Conservation (phyloP, 2,113 vertebrate species). For the Bos taurus region ARS-UCD2.0 NC_037335.1:54825001-54825500, state of each 20-base stretch:
- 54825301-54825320: neutral
- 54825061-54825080: neutral
- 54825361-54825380: neutral
- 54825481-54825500: neutral
- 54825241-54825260: neutral
- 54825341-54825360: neutral
- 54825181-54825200: neutral
- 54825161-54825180: neutral
- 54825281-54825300: neutral
- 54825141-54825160: neutral
- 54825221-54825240: neutral
- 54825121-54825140: neutral
- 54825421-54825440: neutral
- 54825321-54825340: neutral
- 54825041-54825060: neutral
- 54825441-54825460: neutral
- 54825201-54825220: neutral
- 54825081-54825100: neutral
- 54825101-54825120: neutral
- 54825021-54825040: too few relatives aligned
- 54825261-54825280: neutral
- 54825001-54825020: too few relatives aligned
- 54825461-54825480: neutral
- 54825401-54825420: neutral
- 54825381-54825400: neutral